Base-by-base conservation (phyloP, 2,888 invertebrate species). In the Choreutis nemorana region DNA sequence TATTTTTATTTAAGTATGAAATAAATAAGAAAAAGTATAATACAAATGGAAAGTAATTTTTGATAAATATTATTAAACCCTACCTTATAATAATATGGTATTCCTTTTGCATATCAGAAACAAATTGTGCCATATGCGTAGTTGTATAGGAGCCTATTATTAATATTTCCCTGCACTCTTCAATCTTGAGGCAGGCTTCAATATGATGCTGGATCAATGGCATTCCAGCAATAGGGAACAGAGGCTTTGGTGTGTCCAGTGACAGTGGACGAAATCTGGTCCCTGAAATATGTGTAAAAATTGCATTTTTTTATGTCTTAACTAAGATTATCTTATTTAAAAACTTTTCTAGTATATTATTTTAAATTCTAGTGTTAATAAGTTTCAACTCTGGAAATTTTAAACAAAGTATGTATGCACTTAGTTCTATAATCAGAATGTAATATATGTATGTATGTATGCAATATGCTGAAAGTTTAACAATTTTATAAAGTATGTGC, bases 131-230 rank as follows among this genome's bases (percentile, higher is more conserved):
- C 72, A 99, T 87, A 41, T 94, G 90, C 1, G 85, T 83, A 0
- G 87, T 83, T 0, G 92, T 89, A 62, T 97, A 98, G 23, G 93
- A 96, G 0, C 99, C 99, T 36, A 99, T 90, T 29, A 99, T 84
- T 5, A 98, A 81, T 30, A 99, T 91, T 78, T 99, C 98, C 50
- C 87, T 89, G 41, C 98, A 82, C 33, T 87, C 86, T 12, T 86
- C 77, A 12, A 97, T 72, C 58, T 86, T 81, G 14, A 83, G 82
- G 53, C 97, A 96, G 26, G 97, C 95, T 66, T 97, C 95, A 29
- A 99, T 95, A 54, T 97, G 96, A 59, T 99, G 98, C 56, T 98
- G 96, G 35, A 99, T 93, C 36, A 98, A 83, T 0, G 98, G 97
- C 22, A 94, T 75, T 1, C 99, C 99, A 28, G 97, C 99, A 8